Conservation (phyloP, 2,113 vertebrate species). For the Tringa solitaria region DNA sequence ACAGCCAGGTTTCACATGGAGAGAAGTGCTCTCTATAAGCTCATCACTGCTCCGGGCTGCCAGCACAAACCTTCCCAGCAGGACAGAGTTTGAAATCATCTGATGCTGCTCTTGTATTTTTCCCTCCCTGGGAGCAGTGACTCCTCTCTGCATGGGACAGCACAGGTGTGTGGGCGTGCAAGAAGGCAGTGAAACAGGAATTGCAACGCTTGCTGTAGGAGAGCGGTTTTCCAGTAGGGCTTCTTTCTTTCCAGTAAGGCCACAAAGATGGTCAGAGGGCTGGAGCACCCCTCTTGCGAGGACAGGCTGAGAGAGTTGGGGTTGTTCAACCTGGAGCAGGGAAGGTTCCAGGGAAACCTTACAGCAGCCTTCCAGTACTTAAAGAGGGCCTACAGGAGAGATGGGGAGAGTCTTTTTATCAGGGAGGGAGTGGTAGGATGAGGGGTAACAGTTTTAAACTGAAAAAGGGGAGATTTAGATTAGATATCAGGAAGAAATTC, state of each 20-base stretch:
- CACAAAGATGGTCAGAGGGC: too few relatives aligned
- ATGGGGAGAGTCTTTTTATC: too few relatives aligned
- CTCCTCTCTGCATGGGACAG: neutral
- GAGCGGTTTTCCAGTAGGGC: neutral
- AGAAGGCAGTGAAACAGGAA: neutral
- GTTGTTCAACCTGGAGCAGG: too few relatives aligned
- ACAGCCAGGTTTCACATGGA: neutral
- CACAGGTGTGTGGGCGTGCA: rapidly evolving
- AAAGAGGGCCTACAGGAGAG: too few relatives aligned
- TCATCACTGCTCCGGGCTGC: neutral
- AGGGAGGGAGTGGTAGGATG: too few relatives aligned
- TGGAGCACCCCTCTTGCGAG: too few relatives aligned
- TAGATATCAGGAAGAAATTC: too few relatives aligned
- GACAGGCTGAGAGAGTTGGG: too few relatives aligned
- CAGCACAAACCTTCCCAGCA: neutral
- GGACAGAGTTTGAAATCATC: neutral
- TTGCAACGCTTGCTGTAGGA: neutral
- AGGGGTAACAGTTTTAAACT: too few relatives aligned
- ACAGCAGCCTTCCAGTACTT: too few relatives aligned
- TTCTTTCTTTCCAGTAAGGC: neutral
- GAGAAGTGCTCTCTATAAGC: neutral
- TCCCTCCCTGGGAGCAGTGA: neutral
- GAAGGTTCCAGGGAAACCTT: too few relatives aligned
- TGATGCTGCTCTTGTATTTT: neutral
- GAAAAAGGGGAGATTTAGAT: too few relatives aligned